These are phyloP conservation scores for Drosophila nr. medialis DNA, from an alignment of 2,888 invertebrate species.

Conservation along the genomic window DNA sequence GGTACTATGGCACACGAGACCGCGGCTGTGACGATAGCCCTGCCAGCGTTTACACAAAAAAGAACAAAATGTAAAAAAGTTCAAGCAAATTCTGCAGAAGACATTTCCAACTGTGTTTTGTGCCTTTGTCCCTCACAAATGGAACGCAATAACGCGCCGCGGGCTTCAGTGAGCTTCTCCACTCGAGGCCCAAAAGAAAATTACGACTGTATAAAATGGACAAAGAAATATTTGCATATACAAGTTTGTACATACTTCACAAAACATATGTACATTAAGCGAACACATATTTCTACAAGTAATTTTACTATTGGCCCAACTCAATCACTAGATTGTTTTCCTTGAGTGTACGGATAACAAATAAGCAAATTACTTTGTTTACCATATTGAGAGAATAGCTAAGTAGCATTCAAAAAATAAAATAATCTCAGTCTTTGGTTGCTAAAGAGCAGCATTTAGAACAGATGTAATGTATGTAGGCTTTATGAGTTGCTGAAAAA, in stretches of 20 bases:
- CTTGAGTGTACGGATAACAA: not conserved
- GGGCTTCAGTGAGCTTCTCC: slow-evolving; percentile 30
- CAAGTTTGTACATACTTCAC: slow-evolving; percentile 3
- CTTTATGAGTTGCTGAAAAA: not conserved
- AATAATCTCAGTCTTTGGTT: not conserved
- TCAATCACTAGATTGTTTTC: not conserved
- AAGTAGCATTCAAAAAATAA: not conserved
- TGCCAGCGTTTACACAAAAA: slow-evolving; percentile 33
- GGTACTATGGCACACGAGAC: slow-evolving; percentile 1
- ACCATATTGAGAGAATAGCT: not conserved
- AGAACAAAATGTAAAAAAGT: slow-evolving; percentile 31
- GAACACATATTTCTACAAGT: not conserved
- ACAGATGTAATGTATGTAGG: not conserved
- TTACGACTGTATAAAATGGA: slow-evolving; percentile 39
- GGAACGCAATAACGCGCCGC: slow-evolving; percentile 58
- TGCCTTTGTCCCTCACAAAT: slow-evolving; percentile 54
- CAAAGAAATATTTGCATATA: slow-evolving; percentile 25
- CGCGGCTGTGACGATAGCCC: slow-evolving; percentile 32
- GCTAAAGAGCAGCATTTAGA: not conserved
- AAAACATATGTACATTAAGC: slow-evolving; percentile 25
- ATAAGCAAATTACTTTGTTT: not conserved
- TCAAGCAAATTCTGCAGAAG: slow-evolving; percentile 62
- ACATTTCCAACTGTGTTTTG: slow-evolving; percentile 71
- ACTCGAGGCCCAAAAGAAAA: slow-evolving; percentile 24
- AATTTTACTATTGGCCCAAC: slow-evolving; percentile 4